Evolutionary conservation across 2,888 invertebrate species (phyloP).

Genomic region (Sipha maydis): DNA sequence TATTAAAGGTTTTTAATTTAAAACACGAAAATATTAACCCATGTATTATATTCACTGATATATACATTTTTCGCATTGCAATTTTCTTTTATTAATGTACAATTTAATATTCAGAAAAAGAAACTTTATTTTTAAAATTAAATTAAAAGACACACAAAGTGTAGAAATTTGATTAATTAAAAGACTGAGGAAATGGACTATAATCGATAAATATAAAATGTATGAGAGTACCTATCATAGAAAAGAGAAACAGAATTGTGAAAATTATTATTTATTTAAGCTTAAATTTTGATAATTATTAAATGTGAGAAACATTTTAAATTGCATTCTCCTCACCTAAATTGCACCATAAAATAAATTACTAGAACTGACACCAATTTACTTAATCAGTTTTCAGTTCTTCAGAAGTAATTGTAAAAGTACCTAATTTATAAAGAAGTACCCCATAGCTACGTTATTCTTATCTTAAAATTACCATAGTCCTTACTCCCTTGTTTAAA

Average conservation of each 20-base stretch:
- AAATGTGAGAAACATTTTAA: neutral
- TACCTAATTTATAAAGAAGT: constrained; percentile 27
- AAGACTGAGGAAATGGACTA: neutral
- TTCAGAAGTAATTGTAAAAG: neutral
- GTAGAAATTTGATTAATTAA: neutral
- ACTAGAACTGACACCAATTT: constrained; percentile 22
- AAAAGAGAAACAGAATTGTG: neutral
- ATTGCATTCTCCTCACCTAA: neutral
- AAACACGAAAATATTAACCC: no score
- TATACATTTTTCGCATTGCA: neutral
- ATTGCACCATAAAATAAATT: constrained; percentile 25
- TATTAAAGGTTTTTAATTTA: no score
- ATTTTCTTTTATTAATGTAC: neutral
- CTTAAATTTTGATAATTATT: neutral
- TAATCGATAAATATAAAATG: neutral
- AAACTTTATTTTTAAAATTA: neutral
- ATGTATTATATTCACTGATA: no score
- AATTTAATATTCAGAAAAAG: neutral
- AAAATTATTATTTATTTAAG: neutral
- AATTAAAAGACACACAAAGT: neutral
- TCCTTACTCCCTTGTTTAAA: constrained; percentile 23
- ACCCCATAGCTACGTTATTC: neutral
- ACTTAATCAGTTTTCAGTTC: constrained; percentile 24
- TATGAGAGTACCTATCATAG: neutral
- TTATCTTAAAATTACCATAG: constrained; percentile 40